These are phyloP conservation scores for Psammodynastes pulverulentus DNA, from an alignment of 2,113 vertebrate genomes.

Conservation along the genomic window DNA sequence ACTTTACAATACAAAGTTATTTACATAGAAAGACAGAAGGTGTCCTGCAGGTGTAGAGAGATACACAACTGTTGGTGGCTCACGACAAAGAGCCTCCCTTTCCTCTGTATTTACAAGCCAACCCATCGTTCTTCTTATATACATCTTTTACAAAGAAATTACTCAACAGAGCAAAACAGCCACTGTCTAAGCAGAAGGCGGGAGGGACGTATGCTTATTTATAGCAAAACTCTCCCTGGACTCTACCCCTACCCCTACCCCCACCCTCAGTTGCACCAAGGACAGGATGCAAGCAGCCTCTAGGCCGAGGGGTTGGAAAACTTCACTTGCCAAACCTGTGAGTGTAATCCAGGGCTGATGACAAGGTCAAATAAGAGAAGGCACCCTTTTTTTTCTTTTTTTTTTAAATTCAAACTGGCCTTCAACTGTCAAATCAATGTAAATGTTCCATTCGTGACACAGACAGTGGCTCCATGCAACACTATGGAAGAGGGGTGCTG, in stretches of 20 bases:
- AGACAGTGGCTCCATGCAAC: conserved; percentile 6
- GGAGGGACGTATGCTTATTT: neutral
- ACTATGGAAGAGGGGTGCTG: conserved; percentile 4
- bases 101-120: conserved; percentile 51
- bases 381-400: neutral
- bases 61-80: conserved; percentile 4
- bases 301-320: neutral
- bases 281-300: neutral
- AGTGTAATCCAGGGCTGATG: neutral
- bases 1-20: conserved; percentile 68
- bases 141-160: conserved; percentile 24
- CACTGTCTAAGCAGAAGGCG: neutral
- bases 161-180: neutral
- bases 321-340: neutral
- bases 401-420: neutral
- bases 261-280: neutral
- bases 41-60: conserved; percentile 1
- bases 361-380: neutral
- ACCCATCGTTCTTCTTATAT: neutral
- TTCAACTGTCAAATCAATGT: neutral
- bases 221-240: neutral
- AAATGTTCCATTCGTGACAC: neutral
- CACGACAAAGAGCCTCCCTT: neutral
- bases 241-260: neutral
- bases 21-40: conserved; percentile 65